These are phyloP conservation scores for Labrus mixtus DNA, from an alignment of 2,113 vertebrate species.

Conservation along the genomic window DNA sequence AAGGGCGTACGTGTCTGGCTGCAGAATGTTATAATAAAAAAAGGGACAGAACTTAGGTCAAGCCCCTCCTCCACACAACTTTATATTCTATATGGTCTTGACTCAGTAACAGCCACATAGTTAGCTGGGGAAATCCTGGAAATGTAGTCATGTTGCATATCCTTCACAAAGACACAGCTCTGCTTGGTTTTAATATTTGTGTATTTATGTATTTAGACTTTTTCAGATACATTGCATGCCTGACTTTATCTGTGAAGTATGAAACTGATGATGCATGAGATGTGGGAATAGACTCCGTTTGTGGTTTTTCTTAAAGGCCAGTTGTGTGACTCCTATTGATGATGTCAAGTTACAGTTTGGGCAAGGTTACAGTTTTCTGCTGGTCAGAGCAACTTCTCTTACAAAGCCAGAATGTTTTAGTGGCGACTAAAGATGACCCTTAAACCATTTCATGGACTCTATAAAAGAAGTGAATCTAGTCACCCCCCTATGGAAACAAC, in stretches of 20 bases:
- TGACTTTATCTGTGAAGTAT: constrained; percentile 37
- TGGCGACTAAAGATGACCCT: no score
- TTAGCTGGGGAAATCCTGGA: background rate
- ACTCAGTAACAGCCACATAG: background rate
- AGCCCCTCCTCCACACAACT: background rate
- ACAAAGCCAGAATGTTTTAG: background rate
- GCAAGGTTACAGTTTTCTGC: constrained; percentile 31
- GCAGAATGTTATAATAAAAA: background rate
- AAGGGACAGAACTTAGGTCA: background rate
- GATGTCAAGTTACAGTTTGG: constrained; percentile 13
- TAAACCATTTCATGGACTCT: background rate
- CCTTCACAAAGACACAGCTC: constrained; percentile 40
- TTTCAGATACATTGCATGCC: constrained; percentile 33
- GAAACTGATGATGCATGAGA: constrained; percentile 28
- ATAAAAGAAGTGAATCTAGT: background rate
- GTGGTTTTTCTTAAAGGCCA: constrained; percentile 14
- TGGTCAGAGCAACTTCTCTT: constrained; percentile 29
- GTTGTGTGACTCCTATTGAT: constrained; percentile 27
- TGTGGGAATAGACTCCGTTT: constrained; percentile 24
- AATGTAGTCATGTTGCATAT: background rate
- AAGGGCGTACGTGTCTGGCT: background rate
- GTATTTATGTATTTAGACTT: background rate
- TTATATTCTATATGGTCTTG: background rate
- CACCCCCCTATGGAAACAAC: no score
- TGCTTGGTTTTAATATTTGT: constrained; percentile 46